Conservation (phyloP, 2,797 vertebrate species). For the Silurus aristotelis region DNA sequence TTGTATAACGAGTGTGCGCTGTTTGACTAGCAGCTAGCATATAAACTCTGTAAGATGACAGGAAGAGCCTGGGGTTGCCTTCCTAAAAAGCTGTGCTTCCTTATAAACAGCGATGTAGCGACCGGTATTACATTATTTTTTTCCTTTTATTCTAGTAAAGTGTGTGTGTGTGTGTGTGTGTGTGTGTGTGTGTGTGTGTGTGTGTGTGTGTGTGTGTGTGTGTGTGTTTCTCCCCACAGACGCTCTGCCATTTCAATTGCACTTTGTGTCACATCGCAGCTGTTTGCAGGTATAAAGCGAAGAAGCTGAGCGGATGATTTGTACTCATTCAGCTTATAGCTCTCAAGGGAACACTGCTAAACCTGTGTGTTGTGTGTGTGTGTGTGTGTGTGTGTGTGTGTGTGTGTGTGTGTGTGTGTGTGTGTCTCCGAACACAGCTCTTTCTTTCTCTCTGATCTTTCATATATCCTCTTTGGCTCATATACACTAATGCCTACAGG, state of each 20-base stretch:
- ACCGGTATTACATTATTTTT: neutral
- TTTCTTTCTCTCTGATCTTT: neutral
- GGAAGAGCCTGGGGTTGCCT: neutral
- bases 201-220: neutral
- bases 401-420: conserved; percentile 1
- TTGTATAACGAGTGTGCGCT: neutral
- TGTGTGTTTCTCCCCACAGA: neutral
- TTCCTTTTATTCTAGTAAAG: too few species aligned
- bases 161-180: neutral
- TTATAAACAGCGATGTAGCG: neutral
- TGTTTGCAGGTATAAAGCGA: conserved; percentile 22
- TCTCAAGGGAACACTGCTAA: conserved; percentile 7
- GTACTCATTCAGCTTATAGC: neutral
- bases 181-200: neutral
- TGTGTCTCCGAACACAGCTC: neutral
- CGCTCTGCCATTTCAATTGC: neutral
- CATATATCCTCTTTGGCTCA: conserved; percentile 18
- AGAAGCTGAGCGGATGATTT: conserved; percentile 8
- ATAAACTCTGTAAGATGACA: neutral
- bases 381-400: conserved; percentile 20
- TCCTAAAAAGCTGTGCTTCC: too few species aligned
- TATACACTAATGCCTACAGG: conserved; percentile 28
- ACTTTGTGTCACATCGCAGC: neutral
- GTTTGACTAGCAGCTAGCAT: neutral
- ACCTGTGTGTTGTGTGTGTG: neutral